These are phyloP conservation scores for Garra rufa DNA, from an alignment of 2,113 vertebrate genomes.

Conservation along the genomic window DNA sequence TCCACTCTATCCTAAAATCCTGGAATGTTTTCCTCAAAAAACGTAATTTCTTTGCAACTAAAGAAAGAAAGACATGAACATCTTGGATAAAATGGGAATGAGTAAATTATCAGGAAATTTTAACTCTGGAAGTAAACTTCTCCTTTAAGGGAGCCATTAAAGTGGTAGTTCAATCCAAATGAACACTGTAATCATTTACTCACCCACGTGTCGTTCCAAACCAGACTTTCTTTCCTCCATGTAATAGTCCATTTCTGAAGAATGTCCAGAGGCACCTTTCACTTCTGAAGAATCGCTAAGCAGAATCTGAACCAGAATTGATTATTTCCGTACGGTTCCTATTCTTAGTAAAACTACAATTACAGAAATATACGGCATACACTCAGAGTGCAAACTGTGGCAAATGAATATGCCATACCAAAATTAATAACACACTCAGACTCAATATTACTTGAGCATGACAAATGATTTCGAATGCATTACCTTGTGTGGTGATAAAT, in stretches of 20 bases:
- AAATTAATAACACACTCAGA: slow-evolving; percentile 52
- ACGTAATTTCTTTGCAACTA: too few species aligned
- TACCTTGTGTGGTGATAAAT: slow-evolving; percentile 30
- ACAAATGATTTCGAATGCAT: slow-evolving; percentile 49
- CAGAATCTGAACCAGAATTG: neutral
- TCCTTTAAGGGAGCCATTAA: neutral
- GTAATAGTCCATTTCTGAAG: neutral
- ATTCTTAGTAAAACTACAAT: slow-evolving; percentile 21
- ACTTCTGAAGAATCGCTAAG: neutral
- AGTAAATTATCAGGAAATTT: too few species aligned
- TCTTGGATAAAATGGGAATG: too few species aligned
- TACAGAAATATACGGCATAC: neutral
- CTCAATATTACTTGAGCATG: slow-evolving; percentile 46
- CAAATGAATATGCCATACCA: slow-evolving; percentile 53
- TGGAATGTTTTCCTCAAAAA: too few species aligned
- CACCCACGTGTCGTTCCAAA: neutral
- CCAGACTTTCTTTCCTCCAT: neutral
- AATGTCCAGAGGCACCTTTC: slow-evolving; percentile 5
- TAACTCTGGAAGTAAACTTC: too few species aligned
- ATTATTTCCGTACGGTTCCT: neutral
- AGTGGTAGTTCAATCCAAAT: neutral
- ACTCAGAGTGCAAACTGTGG: slow-evolving; percentile 32
- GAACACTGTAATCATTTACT: neutral
- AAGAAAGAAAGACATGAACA: too few species aligned
- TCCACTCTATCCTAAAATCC: too few species aligned